These are phyloP conservation scores for Lumbricus terrestris DNA, from an alignment of 2,888 invertebrate species.

Conservation along the genomic window DNA sequence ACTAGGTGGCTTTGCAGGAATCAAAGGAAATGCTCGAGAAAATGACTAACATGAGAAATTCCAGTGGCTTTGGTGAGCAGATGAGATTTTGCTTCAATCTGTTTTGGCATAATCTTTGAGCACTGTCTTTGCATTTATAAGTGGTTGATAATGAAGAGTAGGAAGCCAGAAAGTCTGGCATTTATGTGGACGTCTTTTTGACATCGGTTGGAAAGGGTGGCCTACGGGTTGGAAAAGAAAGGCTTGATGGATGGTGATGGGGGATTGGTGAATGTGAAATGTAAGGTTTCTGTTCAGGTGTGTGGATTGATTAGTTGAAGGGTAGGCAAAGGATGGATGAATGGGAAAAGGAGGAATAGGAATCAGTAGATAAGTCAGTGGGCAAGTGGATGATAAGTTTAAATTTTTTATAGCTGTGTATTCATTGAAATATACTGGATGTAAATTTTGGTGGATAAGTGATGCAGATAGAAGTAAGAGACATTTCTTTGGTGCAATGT, in stretches of 20 bases:
- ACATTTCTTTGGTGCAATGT: background rate
- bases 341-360: background rate
- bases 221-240: background rate
- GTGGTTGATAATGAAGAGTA: background rate
- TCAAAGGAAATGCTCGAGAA: background rate
- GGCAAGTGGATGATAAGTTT: background rate
- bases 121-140: background rate
- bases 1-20: background rate
- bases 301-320: background rate
- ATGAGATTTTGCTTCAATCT: background rate
- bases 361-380: background rate
- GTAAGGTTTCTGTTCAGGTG: background rate
- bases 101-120: background rate
- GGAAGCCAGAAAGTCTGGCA: no score
- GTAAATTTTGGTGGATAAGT: background rate
- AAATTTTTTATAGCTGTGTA: no score
- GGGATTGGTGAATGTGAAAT: background rate
- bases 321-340: background rate
- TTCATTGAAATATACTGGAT: background rate
- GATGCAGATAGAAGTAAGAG: background rate
- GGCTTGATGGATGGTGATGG: background rate
- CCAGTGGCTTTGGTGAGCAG: background rate
- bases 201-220: background rate
- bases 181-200: background rate
- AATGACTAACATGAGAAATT: background rate